Evolutionary conservation across 2,888 invertebrate genomes (phyloP).

Genomic region (Cephus nigrinus): DNA sequence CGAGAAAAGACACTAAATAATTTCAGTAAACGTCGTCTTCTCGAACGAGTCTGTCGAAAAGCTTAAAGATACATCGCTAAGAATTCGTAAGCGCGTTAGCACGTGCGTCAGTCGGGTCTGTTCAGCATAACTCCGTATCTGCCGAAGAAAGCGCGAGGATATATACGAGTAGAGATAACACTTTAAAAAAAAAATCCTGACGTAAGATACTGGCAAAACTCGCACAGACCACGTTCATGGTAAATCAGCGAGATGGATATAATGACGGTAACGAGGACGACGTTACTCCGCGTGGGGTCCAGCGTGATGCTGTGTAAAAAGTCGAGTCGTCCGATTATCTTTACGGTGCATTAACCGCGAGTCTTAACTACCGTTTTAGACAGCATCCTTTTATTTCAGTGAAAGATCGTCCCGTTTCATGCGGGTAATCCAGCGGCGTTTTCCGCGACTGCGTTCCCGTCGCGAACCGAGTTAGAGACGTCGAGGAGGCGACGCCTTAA

Average conservation of each 20-base stretch:
- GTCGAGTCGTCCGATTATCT: constrained; percentile 1
- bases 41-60: neutral
- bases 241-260: neutral
- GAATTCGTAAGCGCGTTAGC: neutral
- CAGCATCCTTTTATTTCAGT: neutral
- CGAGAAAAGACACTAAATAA: neutral
- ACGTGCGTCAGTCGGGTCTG: neutral
- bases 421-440: neutral
- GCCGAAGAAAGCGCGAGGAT: neutral
- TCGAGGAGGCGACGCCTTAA: neutral
- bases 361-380: neutral
- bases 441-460: neutral
- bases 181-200: neutral
- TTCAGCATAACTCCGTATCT: neutral
- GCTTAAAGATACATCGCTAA: neutral
- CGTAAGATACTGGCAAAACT: neutral
- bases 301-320: neutral
- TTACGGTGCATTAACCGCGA: constrained; percentile 6
- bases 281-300: neutral
- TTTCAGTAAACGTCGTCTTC: neutral
- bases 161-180: neutral
- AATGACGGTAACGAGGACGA: neutral
- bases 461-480: neutral
- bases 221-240: neutral
- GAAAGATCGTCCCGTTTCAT: neutral